phyloP scores from a whole-genome alignment of 2,113 vertebrate species.

The Merops nubicus region DNA sequence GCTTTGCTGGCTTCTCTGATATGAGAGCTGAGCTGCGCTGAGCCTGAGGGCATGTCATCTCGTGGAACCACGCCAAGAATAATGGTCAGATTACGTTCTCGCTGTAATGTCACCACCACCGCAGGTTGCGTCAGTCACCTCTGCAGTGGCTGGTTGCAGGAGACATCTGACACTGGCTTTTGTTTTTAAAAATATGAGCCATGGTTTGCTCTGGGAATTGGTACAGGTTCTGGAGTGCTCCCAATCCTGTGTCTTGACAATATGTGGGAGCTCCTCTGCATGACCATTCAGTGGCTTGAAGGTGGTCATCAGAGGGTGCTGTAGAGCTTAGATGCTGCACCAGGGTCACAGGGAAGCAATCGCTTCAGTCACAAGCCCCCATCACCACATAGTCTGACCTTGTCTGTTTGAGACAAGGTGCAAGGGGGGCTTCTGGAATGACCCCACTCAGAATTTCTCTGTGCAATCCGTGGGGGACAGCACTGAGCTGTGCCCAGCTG shows the following conservation, averaged over 20 bases:
- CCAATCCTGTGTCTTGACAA: background rate
- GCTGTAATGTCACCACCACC: background rate
- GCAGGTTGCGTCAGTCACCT: fast-evolving
- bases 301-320: fast-evolving
- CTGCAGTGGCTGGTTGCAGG: fast-evolving
- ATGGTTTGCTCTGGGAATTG: background rate
- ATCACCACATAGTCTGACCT: fast-evolving
- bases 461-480: fast-evolving
- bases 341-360: background rate
- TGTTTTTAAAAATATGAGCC: background rate
- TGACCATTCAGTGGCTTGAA: background rate
- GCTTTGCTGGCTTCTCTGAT: background rate
- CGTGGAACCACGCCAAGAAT: background rate
- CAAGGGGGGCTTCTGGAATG: background rate
- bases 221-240: background rate
- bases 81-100: background rate
- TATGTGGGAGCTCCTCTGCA: fast-evolving
- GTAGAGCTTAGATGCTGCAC: fast-evolving
- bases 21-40: background rate
- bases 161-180: background rate
- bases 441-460: fast-evolving
- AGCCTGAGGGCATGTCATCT: background rate
- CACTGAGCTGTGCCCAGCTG: too few relatives aligned
- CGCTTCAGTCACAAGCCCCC: background rate
- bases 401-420: background rate